Percentiles rank a stretch among this genome's conserved stretches.
Conservation (phyloP, 2,888 invertebrate genomes). For the Protophormia terraenovae region DNA sequence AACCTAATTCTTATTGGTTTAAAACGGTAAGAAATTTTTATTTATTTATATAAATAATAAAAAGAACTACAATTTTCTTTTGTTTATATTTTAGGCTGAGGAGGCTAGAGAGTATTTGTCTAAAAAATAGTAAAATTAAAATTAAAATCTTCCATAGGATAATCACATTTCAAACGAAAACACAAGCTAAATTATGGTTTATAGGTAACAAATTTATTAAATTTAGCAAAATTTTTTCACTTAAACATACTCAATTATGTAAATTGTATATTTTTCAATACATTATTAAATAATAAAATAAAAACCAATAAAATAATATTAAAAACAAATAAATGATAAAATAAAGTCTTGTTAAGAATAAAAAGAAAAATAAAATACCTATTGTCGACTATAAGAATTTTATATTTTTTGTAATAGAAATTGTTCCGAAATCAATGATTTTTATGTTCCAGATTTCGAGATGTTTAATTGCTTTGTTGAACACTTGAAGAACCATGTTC, state of each 20-base stretch:
- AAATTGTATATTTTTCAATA: slow-evolving; percentile 5
- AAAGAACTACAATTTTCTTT: background rate
- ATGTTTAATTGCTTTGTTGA: too few relatives aligned
- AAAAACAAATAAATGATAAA: background rate
- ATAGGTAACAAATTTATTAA: slow-evolving; percentile 11
- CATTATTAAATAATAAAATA: background rate
- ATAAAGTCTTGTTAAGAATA: too few relatives aligned
- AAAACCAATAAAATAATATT: background rate
- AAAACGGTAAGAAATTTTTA: slow-evolving; percentile 86
- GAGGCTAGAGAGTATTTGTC: slow-evolving; percentile 56
- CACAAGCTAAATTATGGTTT: background rate
- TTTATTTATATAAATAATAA: background rate
- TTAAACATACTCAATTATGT: background rate
- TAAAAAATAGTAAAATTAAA: slow-evolving; percentile 42
- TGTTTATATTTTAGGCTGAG: slow-evolving; percentile 31
- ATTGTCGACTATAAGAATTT: too few relatives aligned
- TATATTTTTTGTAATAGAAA: too few relatives aligned
- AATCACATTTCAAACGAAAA: too few relatives aligned
- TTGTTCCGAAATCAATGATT: too few relatives aligned
- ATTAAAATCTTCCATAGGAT: background rate
- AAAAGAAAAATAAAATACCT: too few relatives aligned
- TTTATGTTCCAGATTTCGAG: too few relatives aligned
- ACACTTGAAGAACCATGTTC: too few relatives aligned
- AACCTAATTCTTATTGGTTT: slow-evolving; percentile 91
- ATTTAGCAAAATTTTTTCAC: slow-evolving; percentile 3